Evolutionary conservation across 2,797 vertebrate species (phyloP), one percentile per base, ranked within the genome.

Genomic region (Neosalanx taihuensis): DNA sequence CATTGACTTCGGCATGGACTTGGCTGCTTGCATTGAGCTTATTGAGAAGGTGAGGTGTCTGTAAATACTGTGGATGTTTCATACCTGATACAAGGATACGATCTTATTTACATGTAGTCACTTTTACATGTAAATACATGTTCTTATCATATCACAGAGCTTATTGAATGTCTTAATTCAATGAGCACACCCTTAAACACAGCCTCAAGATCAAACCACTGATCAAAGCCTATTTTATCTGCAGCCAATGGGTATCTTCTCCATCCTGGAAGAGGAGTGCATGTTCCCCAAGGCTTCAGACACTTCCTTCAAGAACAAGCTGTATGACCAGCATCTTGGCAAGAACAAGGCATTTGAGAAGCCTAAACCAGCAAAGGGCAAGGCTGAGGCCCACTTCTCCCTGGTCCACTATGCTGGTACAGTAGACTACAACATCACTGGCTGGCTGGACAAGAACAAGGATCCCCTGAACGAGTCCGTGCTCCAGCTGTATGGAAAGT

Each of bases 231-330:
- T 46, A 12, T 46, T 46, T 49, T 46, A 9, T 56, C 4, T 6
- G 49, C 68, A 93, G 93, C 93, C 94, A 69, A 87, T 93, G 81
- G 92, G 93, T 26, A 93, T 95, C 71, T 94, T 95, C 86, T 94
- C 94, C 84, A 94, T 94, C 81, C 89, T 94, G 78, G 94, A 95
- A 85, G 94, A 95, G 79, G 93, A 95, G 82, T 95, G 94, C 84
- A 95, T 95, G 93, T 95, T 95, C 81, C 90, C 90, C 83, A 94
- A 90, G 78, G 94, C 95, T 1, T 94, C 94, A 63, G 95, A 96
- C 68, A 72, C 72, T 0, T 95, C 95, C 81, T 94, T 95, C 89
- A 94, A 94, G 83, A 93, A 87, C 88, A 94, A 94, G 76, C 84
- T 95, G 13, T 90, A 92, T 6, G 93, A 94, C 76, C 93, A 94